Conservation (phyloP, 2,797 vertebrate genomes). For the Xerus rutilus region DNA sequence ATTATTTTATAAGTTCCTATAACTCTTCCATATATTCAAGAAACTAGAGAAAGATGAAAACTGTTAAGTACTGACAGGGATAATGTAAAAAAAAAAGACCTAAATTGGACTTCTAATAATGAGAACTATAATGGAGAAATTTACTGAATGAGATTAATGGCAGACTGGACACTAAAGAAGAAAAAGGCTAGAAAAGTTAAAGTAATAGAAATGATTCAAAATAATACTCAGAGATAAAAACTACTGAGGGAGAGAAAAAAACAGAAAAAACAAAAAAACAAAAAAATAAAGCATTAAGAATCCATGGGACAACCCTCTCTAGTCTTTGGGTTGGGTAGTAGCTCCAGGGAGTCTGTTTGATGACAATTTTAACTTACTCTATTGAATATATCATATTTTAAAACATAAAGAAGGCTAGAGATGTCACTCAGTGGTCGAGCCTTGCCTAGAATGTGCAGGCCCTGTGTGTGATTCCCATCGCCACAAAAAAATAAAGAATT, state of each 20-base stretch:
- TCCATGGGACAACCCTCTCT: background rate
- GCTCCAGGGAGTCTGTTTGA: too few species aligned
- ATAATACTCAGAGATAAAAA: constrained; percentile 48
- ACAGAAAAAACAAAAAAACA: background rate
- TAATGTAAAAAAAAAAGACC: background rate
- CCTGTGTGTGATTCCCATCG: too few species aligned
- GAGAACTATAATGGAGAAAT: constrained; percentile 5
- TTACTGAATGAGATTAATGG: constrained; percentile 19
- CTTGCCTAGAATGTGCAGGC: too few species aligned
- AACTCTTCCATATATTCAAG: background rate
- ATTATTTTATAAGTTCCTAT: background rate
- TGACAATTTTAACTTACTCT: too few species aligned
- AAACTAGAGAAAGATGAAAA: constrained; percentile 46
- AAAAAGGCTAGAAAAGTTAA: background rate
- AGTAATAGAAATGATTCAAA: constrained; percentile 1
- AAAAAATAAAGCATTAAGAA: background rate
- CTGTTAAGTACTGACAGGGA: constrained; percentile 7
- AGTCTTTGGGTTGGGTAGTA: too few species aligned
- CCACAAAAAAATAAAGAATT: too few species aligned
- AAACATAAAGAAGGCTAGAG: too few species aligned
- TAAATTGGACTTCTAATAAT: constrained; percentile 43
- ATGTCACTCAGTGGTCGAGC: too few species aligned
- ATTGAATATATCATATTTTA: too few species aligned
- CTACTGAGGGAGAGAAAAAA: background rate
- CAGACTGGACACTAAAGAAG: background rate